Percentiles rank a stretch among this genome's conserved stretches.
phyloP scores from a whole-genome alignment of 2,113 vertebrate genomes.

The Heteronetta atricapilla region DNA sequence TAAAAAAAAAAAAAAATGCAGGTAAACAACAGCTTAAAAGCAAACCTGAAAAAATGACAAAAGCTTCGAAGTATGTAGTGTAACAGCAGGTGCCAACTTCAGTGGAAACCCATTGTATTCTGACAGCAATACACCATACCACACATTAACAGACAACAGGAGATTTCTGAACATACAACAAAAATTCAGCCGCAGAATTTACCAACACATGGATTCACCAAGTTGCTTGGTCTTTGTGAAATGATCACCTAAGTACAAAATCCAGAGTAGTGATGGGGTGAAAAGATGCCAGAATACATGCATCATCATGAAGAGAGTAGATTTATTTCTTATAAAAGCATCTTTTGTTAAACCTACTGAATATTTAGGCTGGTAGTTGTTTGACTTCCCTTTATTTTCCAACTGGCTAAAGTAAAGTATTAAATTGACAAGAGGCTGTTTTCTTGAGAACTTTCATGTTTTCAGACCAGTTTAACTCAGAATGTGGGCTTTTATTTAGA shows the following conservation, averaged over 20 bases:
- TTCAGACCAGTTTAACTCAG: neutral
- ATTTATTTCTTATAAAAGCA: neutral
- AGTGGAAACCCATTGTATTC: neutral
- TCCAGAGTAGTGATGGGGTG: neutral
- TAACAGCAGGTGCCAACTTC: neutral
- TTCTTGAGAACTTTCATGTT: neutral
- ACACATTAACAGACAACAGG: neutral
- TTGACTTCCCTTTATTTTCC: neutral
- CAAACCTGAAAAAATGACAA: neutral
- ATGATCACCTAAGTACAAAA: neutral
- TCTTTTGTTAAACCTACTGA: neutral
- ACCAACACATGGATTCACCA: neutral
- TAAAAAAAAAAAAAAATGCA: neutral
- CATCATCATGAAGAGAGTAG: neutral
- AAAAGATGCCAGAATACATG: neutral
- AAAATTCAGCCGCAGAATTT: neutral
- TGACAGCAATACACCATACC: neutral
- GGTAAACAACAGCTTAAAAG: neutral
- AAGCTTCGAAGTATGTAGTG: neutral
- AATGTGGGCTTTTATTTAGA: neutral
- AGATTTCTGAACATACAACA: neutral
- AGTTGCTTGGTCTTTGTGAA: neutral
- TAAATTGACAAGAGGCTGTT: rapidly evolving
- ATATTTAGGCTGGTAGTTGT: neutral
- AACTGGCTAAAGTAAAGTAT: neutral